These are phyloP conservation scores for Pseudobourletiella spinata DNA, from an alignment of 1,140 invertebrate species.

Conservation along the genomic window DNA sequence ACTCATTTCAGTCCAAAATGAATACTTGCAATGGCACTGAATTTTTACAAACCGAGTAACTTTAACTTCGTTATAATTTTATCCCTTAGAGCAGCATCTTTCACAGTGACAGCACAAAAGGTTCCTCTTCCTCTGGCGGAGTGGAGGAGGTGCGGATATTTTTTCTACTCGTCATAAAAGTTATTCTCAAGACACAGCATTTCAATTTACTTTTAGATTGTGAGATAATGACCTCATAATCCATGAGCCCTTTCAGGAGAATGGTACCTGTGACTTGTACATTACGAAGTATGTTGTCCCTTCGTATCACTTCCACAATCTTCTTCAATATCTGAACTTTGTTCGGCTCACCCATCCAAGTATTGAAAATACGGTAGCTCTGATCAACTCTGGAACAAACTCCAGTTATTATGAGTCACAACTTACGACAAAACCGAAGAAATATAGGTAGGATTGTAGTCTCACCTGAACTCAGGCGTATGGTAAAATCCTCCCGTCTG, in stretches of 20 bases:
- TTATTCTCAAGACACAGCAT: too few relatives aligned
- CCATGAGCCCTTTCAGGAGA: constrained; percentile 60
- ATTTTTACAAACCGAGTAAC: too few relatives aligned
- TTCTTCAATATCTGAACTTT: constrained; percentile 82
- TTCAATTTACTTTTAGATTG: too few relatives aligned
- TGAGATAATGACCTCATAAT: constrained; percentile 42
- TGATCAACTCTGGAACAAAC: constrained; percentile 63
- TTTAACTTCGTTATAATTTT: constrained; percentile 64
- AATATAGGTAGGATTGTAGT: too few relatives aligned
- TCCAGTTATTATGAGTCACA: too few relatives aligned
- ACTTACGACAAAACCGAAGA: too few relatives aligned
- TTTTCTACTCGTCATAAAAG: too few relatives aligned
- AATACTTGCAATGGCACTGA: too few relatives aligned
- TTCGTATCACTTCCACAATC: constrained; percentile 73
- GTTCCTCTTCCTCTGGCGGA: constrained; percentile 83
- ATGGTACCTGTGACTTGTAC: constrained; percentile 66
- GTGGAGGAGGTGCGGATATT: constrained; percentile 62
- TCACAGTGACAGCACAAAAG: constrained; percentile 76
- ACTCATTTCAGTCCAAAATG: too few relatives aligned
- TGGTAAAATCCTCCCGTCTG: constrained; percentile 91
- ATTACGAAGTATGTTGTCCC: constrained; percentile 68
- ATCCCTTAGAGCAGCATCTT: constrained; percentile 59
- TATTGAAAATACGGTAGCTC: constrained; percentile 92
- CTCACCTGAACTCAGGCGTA: constrained; percentile 59
- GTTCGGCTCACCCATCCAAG: constrained; percentile 91